Conservation (phyloP, 2,113 vertebrate species). For the Jaculus jaculus region DNA sequence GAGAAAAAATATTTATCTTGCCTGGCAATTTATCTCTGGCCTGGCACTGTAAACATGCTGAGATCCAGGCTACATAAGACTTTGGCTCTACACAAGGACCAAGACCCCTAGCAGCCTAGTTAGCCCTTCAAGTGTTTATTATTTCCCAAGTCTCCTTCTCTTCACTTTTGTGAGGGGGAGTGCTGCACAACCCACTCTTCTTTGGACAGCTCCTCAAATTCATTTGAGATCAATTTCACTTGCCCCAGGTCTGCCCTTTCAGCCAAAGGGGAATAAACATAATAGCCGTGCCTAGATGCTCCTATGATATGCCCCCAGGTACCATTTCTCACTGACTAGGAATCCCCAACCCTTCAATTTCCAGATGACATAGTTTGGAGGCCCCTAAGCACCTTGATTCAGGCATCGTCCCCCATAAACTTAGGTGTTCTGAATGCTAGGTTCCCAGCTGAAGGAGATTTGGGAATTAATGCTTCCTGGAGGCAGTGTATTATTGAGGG, state of each 20-base stretch:
- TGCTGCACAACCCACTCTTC: not conserved
- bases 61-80: not conserved
- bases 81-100: not conserved
- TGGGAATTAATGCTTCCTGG: too few species aligned
- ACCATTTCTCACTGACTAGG: not conserved
- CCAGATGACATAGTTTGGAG: not conserved
- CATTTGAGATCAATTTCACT: not conserved
- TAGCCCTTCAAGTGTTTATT: not conserved
- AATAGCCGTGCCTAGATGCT: not conserved
- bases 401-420: too few species aligned
- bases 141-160: not conserved
- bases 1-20: not conserved
- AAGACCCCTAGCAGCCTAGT: not conserved
- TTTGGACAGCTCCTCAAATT: not conserved
- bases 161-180: not conserved
- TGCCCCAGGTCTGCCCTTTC: not conserved
- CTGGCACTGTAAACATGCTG: not conserved
- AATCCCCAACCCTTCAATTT: not conserved
- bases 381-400: too few species aligned
- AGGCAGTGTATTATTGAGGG: too few species aligned
- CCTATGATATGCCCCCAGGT: not conserved
- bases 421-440: too few species aligned
- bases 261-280: not conserved
- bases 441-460: too few species aligned
- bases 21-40: not conserved